Base-by-base conservation (phyloP, 2,888 invertebrate species). In the Thera obeliscata region DNA sequence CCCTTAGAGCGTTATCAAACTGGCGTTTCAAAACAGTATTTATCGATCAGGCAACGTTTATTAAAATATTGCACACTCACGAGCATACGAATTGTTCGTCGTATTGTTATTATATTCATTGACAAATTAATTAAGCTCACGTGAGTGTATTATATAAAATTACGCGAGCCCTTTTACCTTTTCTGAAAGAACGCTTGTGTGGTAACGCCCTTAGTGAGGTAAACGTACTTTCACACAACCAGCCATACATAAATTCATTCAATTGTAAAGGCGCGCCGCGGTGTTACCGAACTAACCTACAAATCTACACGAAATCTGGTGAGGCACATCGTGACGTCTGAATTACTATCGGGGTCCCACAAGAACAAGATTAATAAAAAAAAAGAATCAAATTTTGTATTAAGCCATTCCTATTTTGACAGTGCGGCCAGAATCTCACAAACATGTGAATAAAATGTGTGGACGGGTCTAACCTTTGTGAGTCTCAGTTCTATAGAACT, bases 271-370 rank as follows among this genome's bases (percentile, higher is more conserved):
- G 86, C 85, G 85, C 81, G 78, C 74, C 75, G 66, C 73, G 83
- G 80, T 77, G 82, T 80, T 77, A 76, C 76, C 49, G 56, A 74
- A 77, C 79, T 83, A 81, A 76, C 75, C 73, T 78, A 76, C 75
- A 72, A 78, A 66, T 70, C 66, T 75, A 71, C 72, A 86, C 80
- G 81, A 85, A 50, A 84, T 85, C 79, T 74, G 83, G 79, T 84
- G 84, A 90, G 91, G 91, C 91, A 91, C 91, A 85, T 87, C 82
- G 86, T 88, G 91, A 88, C 88, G 80, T 87, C 77, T 78, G 75
- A 69, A 63, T 68, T 69, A 68, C 70, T 46, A 12, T 52, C 60
- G 36, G 50, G 50, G 22, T 56, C 50, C 38, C 38, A 60, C 60
- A 38, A 60, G 38, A 52, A 46, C 9, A 33, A 33, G 52, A 33